Evolutionary conservation across 2,888 invertebrate genomes (phyloP), one percentile per base, ranked within the genome.

Genomic region (Anthoptus insignis): DNA sequence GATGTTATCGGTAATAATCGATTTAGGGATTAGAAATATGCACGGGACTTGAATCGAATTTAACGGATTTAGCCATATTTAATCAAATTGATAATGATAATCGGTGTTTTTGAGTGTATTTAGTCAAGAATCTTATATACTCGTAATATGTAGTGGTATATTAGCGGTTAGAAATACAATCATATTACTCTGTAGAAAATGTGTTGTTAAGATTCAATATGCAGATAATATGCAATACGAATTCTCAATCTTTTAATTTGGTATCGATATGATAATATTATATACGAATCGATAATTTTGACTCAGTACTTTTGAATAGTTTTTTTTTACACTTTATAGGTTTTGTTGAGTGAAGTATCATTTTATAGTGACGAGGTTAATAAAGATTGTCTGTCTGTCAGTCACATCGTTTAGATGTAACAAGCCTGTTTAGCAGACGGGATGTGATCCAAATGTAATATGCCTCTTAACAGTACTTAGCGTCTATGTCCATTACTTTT

Each of bases 391-490:
- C n/a, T n/a, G n/a, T n/a, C n/a, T 8, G 9, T 42, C 42, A 19
- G 42, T 42, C 42, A 42, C 3, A 11, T 42, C 9, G 14, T 37
- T 7, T 37, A 37, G 37, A 14, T 13, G 11, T 34, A 34, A 37
- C 14, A 37, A 9, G 7, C 37, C n/a, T 37, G 37, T 37, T 37
- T 14, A 9, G 42, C 11, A 42, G 22, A 45, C 53, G 47, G 34
- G 16, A 13, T 32, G 45, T 47, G 54, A 56, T 57, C 32, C 24
- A 50, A 63, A 57, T 56, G 21, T 56, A 37, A 24, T 56, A 29
- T 63, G 63, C 63, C 63, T 63, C 63, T 39, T 57, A 39, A 49
- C 39, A 37, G 63, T 63, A 63, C 63, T 63, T 63, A 63, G 63
- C 27, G 14, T 56, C 50, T 63, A 39, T 57, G 24, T 56, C 16